Evolutionary conservation across 2,888 invertebrate genomes (phyloP), one percentile per base, ranked within the genome.

Genomic region (Papilio protenor): DNA sequence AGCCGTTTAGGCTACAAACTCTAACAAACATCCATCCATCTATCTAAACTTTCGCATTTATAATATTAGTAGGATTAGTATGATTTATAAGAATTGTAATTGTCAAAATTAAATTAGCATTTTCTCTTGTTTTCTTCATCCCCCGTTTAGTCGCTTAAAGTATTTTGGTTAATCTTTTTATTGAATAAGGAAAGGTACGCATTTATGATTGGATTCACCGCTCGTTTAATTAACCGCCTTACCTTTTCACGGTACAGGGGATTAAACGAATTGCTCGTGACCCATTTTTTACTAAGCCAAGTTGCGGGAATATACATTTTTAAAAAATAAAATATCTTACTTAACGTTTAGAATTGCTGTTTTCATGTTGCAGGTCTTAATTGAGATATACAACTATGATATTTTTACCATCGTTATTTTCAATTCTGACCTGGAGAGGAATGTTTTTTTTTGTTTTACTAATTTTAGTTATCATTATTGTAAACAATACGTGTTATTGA

Each of bases 201-300:
- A 75, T 69, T 75, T 75, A 33, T 75, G 52, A 75, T 75, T 75
- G 55, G 75, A 69, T 75, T 75, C 21, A 27, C 66, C 55, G 66
- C 69, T n/a, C 66, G 55, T 75, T 69, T 69, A 75, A 75, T 75
- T 75, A 75, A 69, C 75, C 75, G 66, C 40, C 66, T 69, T 69
- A 69, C 33, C 72, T 52, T 72, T 72, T 75, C 66, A 75, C 69
- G 33, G 69, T 21, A 61, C 66, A 33, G 69, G 23, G 33, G 61
- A 72, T 72, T 72, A 52, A 55, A 23, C 52, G 66, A 69, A 69
- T 75, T 40, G 69, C 40, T 75, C 66, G 33, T 69, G 75, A 72
- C 49, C 72, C n/a, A 55, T 52, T 52, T 55, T 52, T 55, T 21
- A 55, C 55, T 23, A 52, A 55, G 52, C 23, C 55, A 52, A 11